Evolutionary conservation across 2,113 vertebrate species (phyloP).

Genomic region (Pipra filicauda): DNA sequence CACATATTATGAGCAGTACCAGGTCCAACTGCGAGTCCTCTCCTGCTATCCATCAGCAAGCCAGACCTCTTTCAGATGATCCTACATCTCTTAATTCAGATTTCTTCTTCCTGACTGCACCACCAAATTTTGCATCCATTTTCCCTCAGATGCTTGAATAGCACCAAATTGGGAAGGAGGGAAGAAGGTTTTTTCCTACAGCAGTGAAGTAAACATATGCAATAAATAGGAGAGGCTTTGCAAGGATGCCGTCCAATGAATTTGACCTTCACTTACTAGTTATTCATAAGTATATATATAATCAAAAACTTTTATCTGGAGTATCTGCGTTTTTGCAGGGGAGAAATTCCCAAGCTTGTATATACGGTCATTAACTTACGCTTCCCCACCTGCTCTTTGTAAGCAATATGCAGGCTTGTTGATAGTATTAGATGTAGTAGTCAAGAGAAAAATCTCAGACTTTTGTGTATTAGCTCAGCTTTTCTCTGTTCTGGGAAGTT

Average conservation of each 20-base stretch:
- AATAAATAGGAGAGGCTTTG: background rate
- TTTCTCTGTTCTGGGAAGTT: slow-evolving; percentile 41
- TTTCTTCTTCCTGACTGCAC: background rate
- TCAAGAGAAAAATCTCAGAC: slow-evolving; percentile 22
- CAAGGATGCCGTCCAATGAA: background rate
- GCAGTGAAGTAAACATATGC: background rate
- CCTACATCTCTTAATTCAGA: background rate
- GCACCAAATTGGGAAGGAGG: background rate
- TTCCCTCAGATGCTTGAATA: background rate
- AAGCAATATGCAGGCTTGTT: background rate
- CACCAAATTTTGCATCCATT: background rate
- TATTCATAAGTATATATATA: background rate
- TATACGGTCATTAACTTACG: background rate
- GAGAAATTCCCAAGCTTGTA: background rate
- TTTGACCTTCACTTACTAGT: background rate
- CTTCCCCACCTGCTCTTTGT: background rate
- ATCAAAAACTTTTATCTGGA: background rate
- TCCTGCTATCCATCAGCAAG: background rate
- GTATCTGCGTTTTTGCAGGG: background rate
- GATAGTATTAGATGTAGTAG: slow-evolving; percentile 3
- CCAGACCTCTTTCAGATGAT: background rate
- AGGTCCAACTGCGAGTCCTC: background rate
- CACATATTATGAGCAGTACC: background rate
- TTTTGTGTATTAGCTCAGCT: slow-evolving; percentile 17
- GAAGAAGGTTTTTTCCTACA: background rate